Conservation (phyloP, 2,113 vertebrate genomes). For the Delphinapterus leucas region DNA sequence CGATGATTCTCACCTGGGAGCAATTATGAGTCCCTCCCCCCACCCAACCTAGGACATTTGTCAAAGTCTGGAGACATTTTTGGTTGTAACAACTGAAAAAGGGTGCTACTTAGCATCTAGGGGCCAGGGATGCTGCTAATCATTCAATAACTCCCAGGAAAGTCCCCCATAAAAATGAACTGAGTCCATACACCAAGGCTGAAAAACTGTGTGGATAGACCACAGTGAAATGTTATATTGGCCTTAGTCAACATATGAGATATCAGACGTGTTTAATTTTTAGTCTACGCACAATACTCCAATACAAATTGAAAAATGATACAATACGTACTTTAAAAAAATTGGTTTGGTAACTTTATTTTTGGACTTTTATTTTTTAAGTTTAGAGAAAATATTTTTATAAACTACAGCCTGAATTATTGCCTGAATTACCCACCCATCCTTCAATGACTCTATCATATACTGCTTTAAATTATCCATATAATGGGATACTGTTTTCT, state of each 20-base stretch:
- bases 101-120: neutral
- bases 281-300: neutral
- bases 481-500: neutral
- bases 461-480: neutral
- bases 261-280: neutral
- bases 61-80: neutral
- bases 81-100: neutral
- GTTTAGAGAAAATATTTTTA: neutral
- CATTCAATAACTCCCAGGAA: neutral
- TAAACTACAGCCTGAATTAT: neutral
- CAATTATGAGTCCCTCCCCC: neutral
- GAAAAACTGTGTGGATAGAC: neutral
- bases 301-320: neutral
- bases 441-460: neutral
- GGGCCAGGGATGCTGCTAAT: neutral
- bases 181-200: neutral
- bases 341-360: neutral
- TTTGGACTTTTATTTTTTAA: neutral
- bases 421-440: neutral
- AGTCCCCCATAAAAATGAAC: neutral
- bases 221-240: neutral
- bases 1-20: neutral
- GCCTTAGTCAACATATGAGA: neutral
- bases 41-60: neutral
- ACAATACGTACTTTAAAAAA: neutral